phyloP scores from a whole-genome alignment of 2,797 vertebrate genomes.

The Pampus argenteus region DNA sequence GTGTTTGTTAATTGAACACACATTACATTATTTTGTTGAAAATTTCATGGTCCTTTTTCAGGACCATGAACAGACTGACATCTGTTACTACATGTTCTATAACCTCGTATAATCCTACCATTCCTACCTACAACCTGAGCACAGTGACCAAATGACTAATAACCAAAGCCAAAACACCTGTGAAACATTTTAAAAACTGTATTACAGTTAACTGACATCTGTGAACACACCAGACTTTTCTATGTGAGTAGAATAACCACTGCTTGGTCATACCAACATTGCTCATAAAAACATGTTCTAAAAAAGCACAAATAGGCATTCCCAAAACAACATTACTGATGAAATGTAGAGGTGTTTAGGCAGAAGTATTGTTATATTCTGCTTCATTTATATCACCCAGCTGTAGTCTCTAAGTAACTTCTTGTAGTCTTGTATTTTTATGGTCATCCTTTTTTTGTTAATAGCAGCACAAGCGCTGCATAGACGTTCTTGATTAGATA shows the following conservation, averaged over 20 bases:
- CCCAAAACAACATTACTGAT: slow-evolving; percentile 18
- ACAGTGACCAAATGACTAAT: background rate
- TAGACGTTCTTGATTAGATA: too few species aligned
- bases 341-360: background rate
- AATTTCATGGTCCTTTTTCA: slow-evolving; percentile 10
- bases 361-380: background rate
- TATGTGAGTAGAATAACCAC: slow-evolving; percentile 13
- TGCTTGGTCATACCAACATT: slow-evolving; percentile 9
- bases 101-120: background rate
- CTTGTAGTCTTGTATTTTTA: background rate
- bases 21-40: background rate
- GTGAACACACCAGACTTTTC: background rate
- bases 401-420: background rate
- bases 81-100: background rate
- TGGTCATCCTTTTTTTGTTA: background rate
- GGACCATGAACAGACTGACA: background rate
- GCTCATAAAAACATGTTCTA: background rate
- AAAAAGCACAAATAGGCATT: slow-evolving; percentile 5
- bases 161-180: background rate
- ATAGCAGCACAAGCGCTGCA: slow-evolving; percentile 29
- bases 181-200: background rate
- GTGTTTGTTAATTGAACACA: slow-evolving; percentile 20
- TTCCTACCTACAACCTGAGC: background rate
- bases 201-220: slow-evolving; percentile 5
- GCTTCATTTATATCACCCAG: too few species aligned